phyloP scores from a whole-genome alignment of 1,140 invertebrate genomes.

The Drosophila lini region DNA sequence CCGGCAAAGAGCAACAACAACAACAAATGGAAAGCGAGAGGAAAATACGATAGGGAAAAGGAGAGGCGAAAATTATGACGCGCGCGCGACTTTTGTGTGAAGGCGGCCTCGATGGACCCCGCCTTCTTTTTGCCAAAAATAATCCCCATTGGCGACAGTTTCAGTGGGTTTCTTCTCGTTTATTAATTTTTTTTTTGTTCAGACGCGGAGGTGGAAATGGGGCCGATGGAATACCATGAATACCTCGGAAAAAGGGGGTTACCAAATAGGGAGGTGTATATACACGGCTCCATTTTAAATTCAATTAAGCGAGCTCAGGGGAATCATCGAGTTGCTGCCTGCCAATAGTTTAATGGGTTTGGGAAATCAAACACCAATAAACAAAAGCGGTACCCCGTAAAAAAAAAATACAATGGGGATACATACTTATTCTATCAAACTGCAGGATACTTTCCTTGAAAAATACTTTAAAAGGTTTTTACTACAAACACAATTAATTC shows the following conservation, averaged over 20 bases:
- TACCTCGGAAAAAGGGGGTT: slow-evolving; percentile 11
- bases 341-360: slow-evolving; percentile 30
- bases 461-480: too few species aligned
- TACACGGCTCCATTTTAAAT: slow-evolving; percentile 48
- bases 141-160: slow-evolving; percentile 41
- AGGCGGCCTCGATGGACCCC: slow-evolving; percentile 31
- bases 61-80: slow-evolving; percentile 35
- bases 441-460: too few species aligned
- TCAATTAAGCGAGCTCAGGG: slow-evolving; percentile 53
- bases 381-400: not conserved
- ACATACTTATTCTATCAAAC: too few species aligned
- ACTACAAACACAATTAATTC: too few species aligned
- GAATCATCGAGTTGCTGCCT: slow-evolving; percentile 25
- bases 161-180: slow-evolving; percentile 1
- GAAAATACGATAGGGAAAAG: not conserved
- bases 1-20: slow-evolving; percentile 27
- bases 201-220: not conserved
- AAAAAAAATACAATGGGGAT: not conserved
- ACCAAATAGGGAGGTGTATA: slow-evolving; percentile 11
- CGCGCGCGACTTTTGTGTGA: slow-evolving; percentile 29
- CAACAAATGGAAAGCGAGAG: slow-evolving; percentile 9
- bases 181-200: not conserved
- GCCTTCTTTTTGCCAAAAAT: slow-evolving; percentile 48
- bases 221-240: slow-evolving; percentile 4
- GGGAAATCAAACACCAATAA: slow-evolving; percentile 31